Evolutionary conservation across 2,797 vertebrate genomes (phyloP), one percentile per base, ranked within the genome.

Genomic region (Toxotes lorentzi): DNA sequence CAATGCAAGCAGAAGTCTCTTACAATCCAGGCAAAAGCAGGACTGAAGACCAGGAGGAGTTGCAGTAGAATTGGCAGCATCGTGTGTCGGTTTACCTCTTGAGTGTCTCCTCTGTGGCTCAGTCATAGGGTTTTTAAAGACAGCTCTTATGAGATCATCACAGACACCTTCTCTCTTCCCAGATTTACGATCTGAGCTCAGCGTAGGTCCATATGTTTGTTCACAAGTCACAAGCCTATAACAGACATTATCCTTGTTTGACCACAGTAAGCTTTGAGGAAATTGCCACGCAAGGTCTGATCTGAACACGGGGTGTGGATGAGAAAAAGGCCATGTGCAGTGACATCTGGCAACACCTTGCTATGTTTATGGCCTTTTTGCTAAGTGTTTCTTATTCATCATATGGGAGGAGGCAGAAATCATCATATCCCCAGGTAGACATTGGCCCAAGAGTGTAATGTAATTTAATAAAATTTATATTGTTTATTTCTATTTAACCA

Each of bases 1-100:
- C 8, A 30, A 45, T 16, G 7, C 48, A 65, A 70, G 12, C 0
- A 13, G 48, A 3, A 38, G 13, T 78, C 12, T 75, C 91, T 83
- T 82, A 93, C 94, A 61, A 90, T 90, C 94, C 94, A 94, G 41
- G 90, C 87, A 24, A 60, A 76, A 64, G 89, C 77, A 34, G 92
- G 84, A 45, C 83, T 69, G 43, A 86, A 34, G 7, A 78, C 38
- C 14, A 73, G 9, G 11, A 93, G 66, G 24, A 92, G 63, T 50
- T 93, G 68, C 65, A 92, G 64, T 27, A 94, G 76, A 76, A 83
- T 4, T 19, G 53, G 21, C 72, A 77, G 27, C 93, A 93, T 92
- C 19, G 0, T 89, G 83, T 74, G 57, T 81, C 58, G 47, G 51
- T 70, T 77, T 67, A 58, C 21, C 57, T 75, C 70, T 34, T 56